Conservation (phyloP, 1,140 invertebrate genomes). For the Drosophila aff. region DNA sequence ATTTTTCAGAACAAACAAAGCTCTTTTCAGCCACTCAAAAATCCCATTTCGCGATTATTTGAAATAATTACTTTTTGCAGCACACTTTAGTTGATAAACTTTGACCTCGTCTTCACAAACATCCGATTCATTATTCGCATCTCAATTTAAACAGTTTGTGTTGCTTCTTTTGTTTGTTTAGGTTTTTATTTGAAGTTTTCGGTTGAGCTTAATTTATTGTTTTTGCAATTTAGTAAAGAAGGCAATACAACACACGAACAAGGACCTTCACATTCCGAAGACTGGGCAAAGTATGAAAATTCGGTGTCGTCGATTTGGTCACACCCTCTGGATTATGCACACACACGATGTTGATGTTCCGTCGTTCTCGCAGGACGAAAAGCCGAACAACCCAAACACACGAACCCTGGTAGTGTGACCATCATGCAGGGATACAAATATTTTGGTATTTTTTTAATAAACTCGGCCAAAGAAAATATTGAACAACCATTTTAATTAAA, state of each 20-base stretch:
- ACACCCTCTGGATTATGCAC: slow-evolving; percentile 80
- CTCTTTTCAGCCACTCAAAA: slow-evolving; percentile 16
- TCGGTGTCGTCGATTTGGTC: slow-evolving; percentile 83
- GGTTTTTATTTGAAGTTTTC: slow-evolving; percentile 2
- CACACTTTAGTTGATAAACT: slow-evolving; percentile 38
- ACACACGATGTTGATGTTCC: slow-evolving; percentile 57
- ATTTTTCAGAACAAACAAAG: slow-evolving; percentile 81
- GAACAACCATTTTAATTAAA: background rate
- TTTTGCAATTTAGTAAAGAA: slow-evolving; percentile 37
- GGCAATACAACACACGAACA: slow-evolving; percentile 64
- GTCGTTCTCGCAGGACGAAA: slow-evolving; percentile 56
- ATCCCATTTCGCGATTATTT: slow-evolving; percentile 8
- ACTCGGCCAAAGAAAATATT: background rate
- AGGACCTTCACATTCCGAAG: slow-evolving; percentile 83
- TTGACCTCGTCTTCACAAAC: slow-evolving; percentile 20
- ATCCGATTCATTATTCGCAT: background rate
- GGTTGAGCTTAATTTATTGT: slow-evolving; percentile 29
- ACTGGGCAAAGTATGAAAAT: slow-evolving; percentile 85
- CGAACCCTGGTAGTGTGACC: slow-evolving; percentile 26
- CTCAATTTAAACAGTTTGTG: background rate
- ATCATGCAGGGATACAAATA: background rate
- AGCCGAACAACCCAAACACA: slow-evolving; percentile 25
- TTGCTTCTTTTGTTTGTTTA: slow-evolving; percentile 13
- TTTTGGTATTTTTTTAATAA: background rate
- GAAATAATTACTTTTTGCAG: slow-evolving; percentile 70